Percentiles rank a stretch among this genome's conserved stretches.
Conservation (phyloP, 2,113 vertebrate species). For the Oreochromis niloticus region DNA sequence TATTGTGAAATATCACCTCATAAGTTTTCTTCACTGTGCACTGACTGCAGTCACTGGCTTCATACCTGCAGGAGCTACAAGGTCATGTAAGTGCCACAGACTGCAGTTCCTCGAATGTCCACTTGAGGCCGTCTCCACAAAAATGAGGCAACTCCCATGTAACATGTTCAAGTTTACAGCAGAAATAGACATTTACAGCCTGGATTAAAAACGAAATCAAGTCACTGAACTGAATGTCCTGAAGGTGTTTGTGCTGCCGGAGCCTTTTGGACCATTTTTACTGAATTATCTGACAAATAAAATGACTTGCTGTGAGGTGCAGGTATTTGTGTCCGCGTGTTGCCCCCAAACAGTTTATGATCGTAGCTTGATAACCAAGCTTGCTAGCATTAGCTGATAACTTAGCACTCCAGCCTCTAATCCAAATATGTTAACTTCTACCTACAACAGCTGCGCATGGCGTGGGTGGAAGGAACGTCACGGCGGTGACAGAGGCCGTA, state of each 20-base stretch:
- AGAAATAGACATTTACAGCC: background rate
- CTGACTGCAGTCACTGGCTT: background rate
- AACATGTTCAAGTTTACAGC: background rate
- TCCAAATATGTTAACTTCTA: background rate
- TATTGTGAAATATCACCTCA: background rate
- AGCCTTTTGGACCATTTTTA: background rate
- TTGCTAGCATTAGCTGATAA: background rate
- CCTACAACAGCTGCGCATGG: background rate
- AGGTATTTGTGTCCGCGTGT: background rate
- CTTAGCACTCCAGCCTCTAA: background rate
- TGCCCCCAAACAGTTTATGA: background rate
- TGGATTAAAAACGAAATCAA: background rate
- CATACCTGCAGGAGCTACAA: background rate
- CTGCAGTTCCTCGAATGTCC: background rate
- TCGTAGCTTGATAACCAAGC: background rate
- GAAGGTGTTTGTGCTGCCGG: background rate
- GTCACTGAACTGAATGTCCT: background rate
- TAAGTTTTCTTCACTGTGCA: background rate
- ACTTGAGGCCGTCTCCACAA: background rate
- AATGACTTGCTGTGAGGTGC: background rate
- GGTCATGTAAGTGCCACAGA: background rate
- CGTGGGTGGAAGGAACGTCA: background rate
- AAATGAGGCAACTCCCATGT: background rate
- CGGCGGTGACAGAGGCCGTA: background rate
- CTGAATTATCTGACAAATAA: background rate